Percentiles rank a stretch among this genome's conserved stretches.
phyloP scores from a whole-genome alignment of 2,888 invertebrate species.

The Leucozona laternaria region DNA sequence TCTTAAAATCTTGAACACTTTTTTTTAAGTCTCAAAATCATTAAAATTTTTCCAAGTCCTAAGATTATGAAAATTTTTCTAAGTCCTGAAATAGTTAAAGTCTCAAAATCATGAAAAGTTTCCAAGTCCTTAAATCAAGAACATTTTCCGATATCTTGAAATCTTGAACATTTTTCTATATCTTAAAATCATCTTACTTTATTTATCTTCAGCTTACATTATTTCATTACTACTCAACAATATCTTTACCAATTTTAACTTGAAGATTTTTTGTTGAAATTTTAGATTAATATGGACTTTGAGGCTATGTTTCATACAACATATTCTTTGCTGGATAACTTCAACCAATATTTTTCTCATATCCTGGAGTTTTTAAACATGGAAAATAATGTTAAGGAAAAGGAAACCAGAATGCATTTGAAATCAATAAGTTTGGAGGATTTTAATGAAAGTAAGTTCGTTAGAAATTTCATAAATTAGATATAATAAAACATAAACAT shows the following conservation, averaged over 20 bases:
- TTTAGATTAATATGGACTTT: constrained; percentile 14
- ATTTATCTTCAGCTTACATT: too few species aligned
- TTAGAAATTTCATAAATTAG: background rate
- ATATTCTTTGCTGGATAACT: background rate
- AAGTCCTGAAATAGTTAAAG: too few species aligned
- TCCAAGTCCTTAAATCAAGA: too few species aligned
- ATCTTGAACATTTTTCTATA: too few species aligned
- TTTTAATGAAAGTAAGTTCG: constrained; percentile 5
- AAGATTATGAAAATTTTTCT: too few species aligned
- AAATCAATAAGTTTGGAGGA: background rate
- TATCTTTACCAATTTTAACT: background rate
- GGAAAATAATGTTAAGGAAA: constrained; percentile 1
- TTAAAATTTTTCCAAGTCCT: too few species aligned
- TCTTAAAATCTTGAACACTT: too few species aligned
- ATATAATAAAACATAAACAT: too few species aligned
- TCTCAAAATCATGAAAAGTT: too few species aligned
- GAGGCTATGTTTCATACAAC: background rate
- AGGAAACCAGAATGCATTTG: background rate
- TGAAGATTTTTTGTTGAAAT: background rate
- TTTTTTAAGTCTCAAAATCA: too few species aligned
- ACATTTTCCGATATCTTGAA: too few species aligned
- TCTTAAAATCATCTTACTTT: too few species aligned
- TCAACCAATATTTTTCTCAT: constrained; percentile 12
- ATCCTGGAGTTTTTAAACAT: constrained; percentile 14
- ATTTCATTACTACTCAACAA: background rate